Evolutionary conservation across 53 echinoderm and acorn worm genomes (phyloP), one percentile per base, ranked within the genome.

Genomic region (Holothuria leucospilota): DNA sequence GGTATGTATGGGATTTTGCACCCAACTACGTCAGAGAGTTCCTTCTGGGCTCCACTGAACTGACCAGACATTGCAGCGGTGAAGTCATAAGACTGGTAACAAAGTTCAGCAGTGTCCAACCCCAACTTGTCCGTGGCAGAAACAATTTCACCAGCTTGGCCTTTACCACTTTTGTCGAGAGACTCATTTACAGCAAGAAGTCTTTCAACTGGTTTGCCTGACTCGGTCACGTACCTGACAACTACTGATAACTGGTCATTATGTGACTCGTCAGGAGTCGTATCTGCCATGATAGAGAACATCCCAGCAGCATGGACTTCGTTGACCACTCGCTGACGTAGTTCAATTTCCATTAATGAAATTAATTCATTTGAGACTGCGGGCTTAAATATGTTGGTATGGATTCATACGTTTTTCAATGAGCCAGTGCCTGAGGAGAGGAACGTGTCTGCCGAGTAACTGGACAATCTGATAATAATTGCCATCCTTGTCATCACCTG

Each of bases 361-460:
- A 62, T 62, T 69, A 69, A 69, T 69, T 29, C 69, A 69, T 69
- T 69, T 69, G 69, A 69, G 69, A 69, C 23, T 69, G 69, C 69
- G 26, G 69, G 28, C 69, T 69, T 69, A 69, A 69, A 62, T 62
- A 69, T 69, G 69, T 69, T 29, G 69, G 69, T 69, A 69, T 29
- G 69, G 69, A 69, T 69, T 69, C 69, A 69, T n/a, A 69, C 29
- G 69, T 69, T 62, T 62, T 1, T 62, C 62, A 69, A 13, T 69
- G 69, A 69, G 69, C 69, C 69, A 69, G 24, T 24, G 69, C 24
- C 69, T 69, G 69, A 69, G 69, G 69, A 69, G 9, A 29, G 29
- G 69, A 69, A 69, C 69, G 69, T 69, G 29, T 69, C 69, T 69
- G 69, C 69, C 69, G 69, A 69, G 69, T 69, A 69, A 69, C 69